Evolutionary conservation across 2,888 invertebrate genomes (phyloP).

Genomic region (Dynastes tityus): DNA sequence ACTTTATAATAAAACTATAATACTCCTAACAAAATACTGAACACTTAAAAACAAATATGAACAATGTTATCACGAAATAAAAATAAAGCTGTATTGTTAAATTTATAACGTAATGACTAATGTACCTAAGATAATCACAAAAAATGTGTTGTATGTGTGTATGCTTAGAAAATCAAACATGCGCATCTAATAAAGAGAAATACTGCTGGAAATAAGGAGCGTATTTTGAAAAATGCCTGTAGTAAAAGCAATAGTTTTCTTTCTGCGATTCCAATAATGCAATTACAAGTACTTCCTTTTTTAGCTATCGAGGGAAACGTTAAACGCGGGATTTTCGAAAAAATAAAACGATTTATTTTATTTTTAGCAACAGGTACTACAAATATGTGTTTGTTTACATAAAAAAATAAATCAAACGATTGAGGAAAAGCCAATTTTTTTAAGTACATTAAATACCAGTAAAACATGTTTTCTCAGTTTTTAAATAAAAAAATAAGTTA

Average conservation of each 20-base stretch:
- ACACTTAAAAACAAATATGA: conserved; percentile 34
- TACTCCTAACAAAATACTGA: conserved; percentile 43
- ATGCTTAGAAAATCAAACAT: not conserved
- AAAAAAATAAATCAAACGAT: not conserved
- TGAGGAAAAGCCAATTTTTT: not conserved
- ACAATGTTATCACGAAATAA: conserved; percentile 37
- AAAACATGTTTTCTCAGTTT: not conserved
- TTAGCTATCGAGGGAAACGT: not conserved
- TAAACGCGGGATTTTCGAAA: not conserved
- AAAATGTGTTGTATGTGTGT: conserved; percentile 1
- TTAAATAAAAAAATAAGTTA: conserved; percentile 14
- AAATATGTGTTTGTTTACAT: conserved; percentile 9
- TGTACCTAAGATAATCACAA: not conserved
- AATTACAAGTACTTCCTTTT: conserved; percentile 1
- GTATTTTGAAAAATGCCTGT: not conserved
- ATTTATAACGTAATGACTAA: conserved; percentile 16
- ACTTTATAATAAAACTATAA: conserved; percentile 40
- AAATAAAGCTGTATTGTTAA: conserved; percentile 26
- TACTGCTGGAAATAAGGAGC: not conserved
- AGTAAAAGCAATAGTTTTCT: conserved; percentile 8
- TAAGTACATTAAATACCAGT: conserved; percentile 16
- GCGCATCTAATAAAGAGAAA: not conserved
- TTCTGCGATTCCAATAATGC: not conserved
- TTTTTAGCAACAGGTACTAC: conserved; percentile 29
- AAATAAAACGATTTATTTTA: conserved; percentile 10